Evolutionary conservation across 2,113 vertebrate genomes (phyloP), one percentile per base, ranked within the genome.

Genomic region (Meriones unguiculatus): DNA sequence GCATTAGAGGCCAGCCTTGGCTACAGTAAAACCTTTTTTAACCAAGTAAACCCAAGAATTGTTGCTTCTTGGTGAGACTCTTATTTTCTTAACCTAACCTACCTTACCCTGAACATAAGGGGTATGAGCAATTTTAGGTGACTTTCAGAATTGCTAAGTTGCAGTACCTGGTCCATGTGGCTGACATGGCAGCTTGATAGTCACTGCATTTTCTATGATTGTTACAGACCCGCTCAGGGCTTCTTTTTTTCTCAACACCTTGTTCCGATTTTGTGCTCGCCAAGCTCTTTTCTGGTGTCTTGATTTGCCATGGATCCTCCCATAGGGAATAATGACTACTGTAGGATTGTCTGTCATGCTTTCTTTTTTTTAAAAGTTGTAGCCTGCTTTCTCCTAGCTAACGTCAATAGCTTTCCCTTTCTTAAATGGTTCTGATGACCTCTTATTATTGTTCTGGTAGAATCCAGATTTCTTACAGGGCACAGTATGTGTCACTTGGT

Each of bases 401-500:
- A 52, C 81, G n/a, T 67, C 64, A 65, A 22, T 65, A 67, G n/a
- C 35, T 77, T 41, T 77, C 35, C 17, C 20, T 92, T 75, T 28
- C 8, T 91, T 78, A 75, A 78, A 46, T 41, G 38, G 38, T 77
- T 64, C 86, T 80, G 15, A 57, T 70, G 35, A 78, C 59, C 84
- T 76, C 35, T 24, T n/a, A 14, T 24, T n/a, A 14, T 67, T 94
- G 35, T 94, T 96, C 54, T 50, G 14, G 35, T 96, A 90, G 77
- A 90, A 90, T 62, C 67, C 15, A 54, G 0, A 41, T 41, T 41
- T 50, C 10, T 90, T 52, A 14, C 7, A 35, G 46, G 67, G 30
- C 65, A 50, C 52, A 59, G 17, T 65, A 52, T 59, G 4, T 85
- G 22, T 76, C 86, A 46, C 30, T 82, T 73, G 38, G 52, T n/a